Evolutionary conservation across 2,797 vertebrate genomes (phyloP).

Genomic region (Orestias chungarensis): DNA sequence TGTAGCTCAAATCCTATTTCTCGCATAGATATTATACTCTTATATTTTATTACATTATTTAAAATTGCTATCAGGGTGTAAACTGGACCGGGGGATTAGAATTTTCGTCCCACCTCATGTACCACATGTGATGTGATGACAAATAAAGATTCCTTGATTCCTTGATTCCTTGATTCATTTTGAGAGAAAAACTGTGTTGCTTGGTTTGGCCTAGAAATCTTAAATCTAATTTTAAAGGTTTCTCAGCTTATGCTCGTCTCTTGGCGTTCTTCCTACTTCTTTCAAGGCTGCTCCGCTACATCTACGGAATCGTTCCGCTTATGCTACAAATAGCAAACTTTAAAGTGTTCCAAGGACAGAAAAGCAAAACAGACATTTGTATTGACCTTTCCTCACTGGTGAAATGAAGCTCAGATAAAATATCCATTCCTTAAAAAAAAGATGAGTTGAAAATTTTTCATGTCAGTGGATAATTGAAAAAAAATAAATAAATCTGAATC

Average conservation of each 20-base stretch:
- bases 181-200: too few relatives aligned
- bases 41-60: too few relatives aligned
- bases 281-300: background rate
- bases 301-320: background rate
- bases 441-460: background rate
- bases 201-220: background rate
- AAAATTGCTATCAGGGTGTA: too few relatives aligned
- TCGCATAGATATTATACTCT: too few relatives aligned
- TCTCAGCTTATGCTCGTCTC: background rate
- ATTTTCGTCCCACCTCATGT: too few relatives aligned
- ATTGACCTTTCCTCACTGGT: background rate
- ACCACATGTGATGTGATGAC: too few relatives aligned
- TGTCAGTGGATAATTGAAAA: constrained; percentile 15
- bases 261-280: background rate
- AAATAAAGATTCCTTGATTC: too few relatives aligned
- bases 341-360: background rate
- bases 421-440: background rate
- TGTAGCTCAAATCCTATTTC: too few relatives aligned
- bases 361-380: background rate
- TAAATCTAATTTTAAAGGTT: background rate
- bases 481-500: constrained; percentile 34
- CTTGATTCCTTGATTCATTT: too few relatives aligned
- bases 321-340: background rate
- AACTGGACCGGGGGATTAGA: too few relatives aligned
- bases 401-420: background rate